Evolutionary conservation across 2,113 vertebrate species (phyloP), one percentile per base, ranked within the genome.

Genomic region (Pollimyrus isidori): DNA sequence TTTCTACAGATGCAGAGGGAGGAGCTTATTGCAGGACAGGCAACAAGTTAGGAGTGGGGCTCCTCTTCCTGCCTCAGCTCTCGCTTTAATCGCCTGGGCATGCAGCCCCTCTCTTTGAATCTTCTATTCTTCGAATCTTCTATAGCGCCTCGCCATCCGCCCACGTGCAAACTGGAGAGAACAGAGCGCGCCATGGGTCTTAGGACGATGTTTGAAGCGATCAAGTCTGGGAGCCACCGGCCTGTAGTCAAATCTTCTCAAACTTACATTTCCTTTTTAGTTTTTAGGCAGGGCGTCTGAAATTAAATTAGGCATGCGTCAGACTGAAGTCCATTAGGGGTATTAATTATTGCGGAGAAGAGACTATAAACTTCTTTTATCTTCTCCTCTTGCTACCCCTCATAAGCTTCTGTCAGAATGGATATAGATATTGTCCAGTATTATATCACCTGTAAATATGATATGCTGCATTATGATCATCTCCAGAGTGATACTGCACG

Each of bases 401-500:
- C 42, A 42, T 84, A 53, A 58, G 35, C 35, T 3, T 89, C 88
- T 83, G 49, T n/a, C 42, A 82, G 82, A 48, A 83, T 83, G 80
- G 39, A 84, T n/a, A 48, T 48, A 56, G 83, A n/a, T 89, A 89
- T 62, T 5, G 19, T 4, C n/a, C 39, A 7, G 42, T 89, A 84
- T 89, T 52, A 89, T 58, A 89, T 89, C 88, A 89, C 80, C 76
- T 89, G 88, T 84, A 89, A 85, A 85, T 80, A 39, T 89, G 50
- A 89, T 89, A 89, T 48, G 5, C 46, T 23, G 46, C 88, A 89
- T 85, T 52, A 89, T 10, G 7, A 53, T 85, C 52, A 84, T 39
- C 42, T 52, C n/a, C 65, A 56, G 82, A 89, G 50, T 56, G 73
- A 89, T 82, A 21, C 80, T 6, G 82, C 13, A 17, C 11, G 11